A percentile compares a stretch with the other conserved stretches of the same genome.
Conservation (phyloP, 2,797 vertebrate species). For the Etheostoma nigrum region DNA sequence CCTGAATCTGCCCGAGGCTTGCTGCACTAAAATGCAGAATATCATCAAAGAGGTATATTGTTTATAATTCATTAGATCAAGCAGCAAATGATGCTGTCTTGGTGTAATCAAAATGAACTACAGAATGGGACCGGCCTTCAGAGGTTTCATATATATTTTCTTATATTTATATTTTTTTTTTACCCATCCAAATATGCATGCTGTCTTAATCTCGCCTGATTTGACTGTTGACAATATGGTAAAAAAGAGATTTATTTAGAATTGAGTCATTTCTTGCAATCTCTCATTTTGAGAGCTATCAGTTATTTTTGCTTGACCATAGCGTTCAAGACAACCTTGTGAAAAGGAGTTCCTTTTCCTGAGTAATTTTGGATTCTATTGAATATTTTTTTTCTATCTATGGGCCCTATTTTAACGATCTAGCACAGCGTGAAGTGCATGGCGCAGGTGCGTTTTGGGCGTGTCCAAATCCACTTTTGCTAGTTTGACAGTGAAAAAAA, state of each 20-base stretch:
- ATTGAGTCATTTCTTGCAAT: not conserved
- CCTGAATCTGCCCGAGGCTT: conserved; percentile 6
- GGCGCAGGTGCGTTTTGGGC: too few relatives aligned
- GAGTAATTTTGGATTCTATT: not conserved
- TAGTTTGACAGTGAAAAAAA: too few relatives aligned
- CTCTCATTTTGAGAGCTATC: not conserved
- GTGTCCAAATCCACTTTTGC: too few relatives aligned
- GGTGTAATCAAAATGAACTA: conserved; percentile 28
- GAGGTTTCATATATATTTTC: conserved; percentile 4
- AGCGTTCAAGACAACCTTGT: not conserved
- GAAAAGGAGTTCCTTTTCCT: not conserved
- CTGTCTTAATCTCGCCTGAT: not conserved
- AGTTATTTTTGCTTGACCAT: not conserved
- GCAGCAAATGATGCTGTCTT: conserved; percentile 38
- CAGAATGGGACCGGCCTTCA: conserved; percentile 31
- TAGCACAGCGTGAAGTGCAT: too few relatives aligned
- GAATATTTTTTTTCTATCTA: not conserved
- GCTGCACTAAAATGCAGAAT: conserved; percentile 6
- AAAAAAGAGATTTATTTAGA: not conserved
- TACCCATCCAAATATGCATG: not conserved
- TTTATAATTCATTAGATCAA: conserved; percentile 45
- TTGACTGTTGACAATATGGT: not conserved
- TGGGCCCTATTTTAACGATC: too few relatives aligned
- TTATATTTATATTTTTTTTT: not conserved
- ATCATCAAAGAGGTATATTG: conserved; percentile 26